phyloP scores from a whole-genome alignment of 2,888 invertebrate species.

The Prosapia bicincta region DNA sequence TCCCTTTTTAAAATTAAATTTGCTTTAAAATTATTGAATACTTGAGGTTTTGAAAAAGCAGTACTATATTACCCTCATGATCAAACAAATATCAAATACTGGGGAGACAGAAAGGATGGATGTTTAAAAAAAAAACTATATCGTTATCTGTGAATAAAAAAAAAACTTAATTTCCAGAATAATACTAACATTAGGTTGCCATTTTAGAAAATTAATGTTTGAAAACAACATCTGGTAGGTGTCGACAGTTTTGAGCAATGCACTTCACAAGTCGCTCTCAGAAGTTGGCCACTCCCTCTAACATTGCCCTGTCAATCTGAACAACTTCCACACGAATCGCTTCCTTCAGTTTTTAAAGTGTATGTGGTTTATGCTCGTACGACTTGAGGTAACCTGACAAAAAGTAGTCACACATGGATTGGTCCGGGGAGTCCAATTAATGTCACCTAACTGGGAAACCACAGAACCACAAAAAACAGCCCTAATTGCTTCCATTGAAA shows the following conservation, averaged over 20 bases:
- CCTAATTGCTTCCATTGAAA: not conserved
- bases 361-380: not conserved
- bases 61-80: too few species aligned
- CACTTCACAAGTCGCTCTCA: too few species aligned
- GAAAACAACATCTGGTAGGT: too few species aligned
- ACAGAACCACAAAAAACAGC: not conserved
- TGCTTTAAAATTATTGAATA: too few species aligned
- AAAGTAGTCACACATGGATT: not conserved
- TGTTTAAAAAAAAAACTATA: constrained; percentile 3
- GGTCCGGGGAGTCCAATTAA: not conserved
- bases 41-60: too few species aligned
- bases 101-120: not conserved
- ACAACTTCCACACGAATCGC: not conserved
- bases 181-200: not conserved
- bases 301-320: not conserved
- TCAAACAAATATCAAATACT: too few species aligned
- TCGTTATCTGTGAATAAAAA: not conserved
- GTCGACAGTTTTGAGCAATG: too few species aligned
- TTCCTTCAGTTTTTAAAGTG: not conserved
- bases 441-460: constrained; percentile 3
- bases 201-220: not conserved
- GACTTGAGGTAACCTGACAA: not conserved
- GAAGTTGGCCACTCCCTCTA: not conserved
- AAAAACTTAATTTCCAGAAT: not conserved
- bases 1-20: too few species aligned